A percentile compares a stretch with the other conserved stretches of the same genome.
phyloP scores from a whole-genome alignment of 1,140 invertebrate species.

The Lordiphosa stackelbergi region DNA sequence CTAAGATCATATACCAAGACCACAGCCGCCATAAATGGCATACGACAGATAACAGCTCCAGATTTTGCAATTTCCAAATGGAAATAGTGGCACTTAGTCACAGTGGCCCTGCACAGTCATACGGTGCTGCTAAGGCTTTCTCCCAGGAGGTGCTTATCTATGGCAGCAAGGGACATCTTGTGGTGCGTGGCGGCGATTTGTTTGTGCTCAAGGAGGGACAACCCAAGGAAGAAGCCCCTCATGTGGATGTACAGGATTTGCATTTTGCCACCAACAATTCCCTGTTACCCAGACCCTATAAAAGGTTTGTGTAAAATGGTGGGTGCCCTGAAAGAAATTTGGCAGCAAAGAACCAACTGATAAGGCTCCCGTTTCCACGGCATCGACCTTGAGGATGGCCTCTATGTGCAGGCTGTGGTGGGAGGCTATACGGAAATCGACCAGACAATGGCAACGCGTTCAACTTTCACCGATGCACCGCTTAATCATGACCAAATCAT shows the following conservation, averaged over 20 bases:
- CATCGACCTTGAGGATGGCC: slow-evolving; percentile 95
- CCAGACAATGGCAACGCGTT: slow-evolving; percentile 86
- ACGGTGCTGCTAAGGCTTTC: slow-evolving; percentile 80
- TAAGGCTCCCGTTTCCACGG: slow-evolving; percentile 89
- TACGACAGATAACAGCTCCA: slow-evolving; percentile 93
- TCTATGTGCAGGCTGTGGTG: slow-evolving; percentile 96
- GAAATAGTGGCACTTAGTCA: slow-evolving; percentile 93
- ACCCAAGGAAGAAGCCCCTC: slow-evolving; percentile 86
- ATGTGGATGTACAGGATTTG: slow-evolving; percentile 90
- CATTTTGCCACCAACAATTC: slow-evolving; percentile 81
- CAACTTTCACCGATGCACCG: slow-evolving; percentile 64
- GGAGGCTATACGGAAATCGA: slow-evolving; percentile 91
- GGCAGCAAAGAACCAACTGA: slow-evolving; percentile 89
- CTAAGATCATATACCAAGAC: slow-evolving; percentile 93
- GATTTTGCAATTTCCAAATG: slow-evolving; percentile 97
- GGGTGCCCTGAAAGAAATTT: slow-evolving; percentile 92
- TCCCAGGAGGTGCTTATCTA: slow-evolving; percentile 89
- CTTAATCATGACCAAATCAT: slow-evolving; percentile 76
- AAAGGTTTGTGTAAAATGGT: slow-evolving; percentile 95
- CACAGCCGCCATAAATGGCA: slow-evolving; percentile 91
- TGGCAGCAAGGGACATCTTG: slow-evolving; percentile 85
- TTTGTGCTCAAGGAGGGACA: slow-evolving; percentile 81
- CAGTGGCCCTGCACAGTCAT: slow-evolving; percentile 83
- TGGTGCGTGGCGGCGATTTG: slow-evolving; percentile 87
- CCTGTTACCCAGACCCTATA: slow-evolving; percentile 89